Conservation (phyloP, 2,888 invertebrate genomes). For the Stenoptilia bipunctidactyla region DNA sequence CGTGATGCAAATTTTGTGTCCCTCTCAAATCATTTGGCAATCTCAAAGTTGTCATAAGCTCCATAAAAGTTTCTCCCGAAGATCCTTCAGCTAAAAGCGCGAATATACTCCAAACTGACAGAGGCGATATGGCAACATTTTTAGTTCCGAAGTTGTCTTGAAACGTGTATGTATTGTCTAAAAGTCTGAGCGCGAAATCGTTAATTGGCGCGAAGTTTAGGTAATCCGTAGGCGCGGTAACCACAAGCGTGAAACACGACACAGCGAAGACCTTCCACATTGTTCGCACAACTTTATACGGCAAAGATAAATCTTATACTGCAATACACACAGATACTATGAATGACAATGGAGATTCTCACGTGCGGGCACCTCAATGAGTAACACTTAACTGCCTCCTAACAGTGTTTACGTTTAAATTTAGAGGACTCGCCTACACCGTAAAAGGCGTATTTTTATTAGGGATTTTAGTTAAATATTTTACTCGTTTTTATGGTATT, state of each 20-base stretch:
- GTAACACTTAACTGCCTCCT: slow-evolving; percentile 41
- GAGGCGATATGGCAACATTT: slow-evolving; percentile 47
- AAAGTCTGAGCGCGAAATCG: slow-evolving; percentile 41
- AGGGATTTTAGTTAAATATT: slow-evolving; percentile 6
- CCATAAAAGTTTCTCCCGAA: slow-evolving; percentile 45
- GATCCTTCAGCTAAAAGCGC: slow-evolving; percentile 54
- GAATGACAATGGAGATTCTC: slow-evolving; percentile 36
- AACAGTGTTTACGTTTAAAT: slow-evolving; percentile 24
- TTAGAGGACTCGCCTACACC: background rate
- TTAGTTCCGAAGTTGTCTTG: slow-evolving; percentile 46
- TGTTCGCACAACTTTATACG: slow-evolving; percentile 22
- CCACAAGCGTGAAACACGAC: slow-evolving; percentile 26
- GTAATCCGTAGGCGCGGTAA: slow-evolving; percentile 32
- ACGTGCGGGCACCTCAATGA: slow-evolving; percentile 40
- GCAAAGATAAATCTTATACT: slow-evolving; percentile 30
- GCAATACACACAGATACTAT: slow-evolving; percentile 27
- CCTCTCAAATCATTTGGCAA: slow-evolving; percentile 40
- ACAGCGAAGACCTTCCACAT: slow-evolving; percentile 36
- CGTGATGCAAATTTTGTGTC: slow-evolving; percentile 43
- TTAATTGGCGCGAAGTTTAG: slow-evolving; percentile 39
- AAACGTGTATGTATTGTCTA: slow-evolving; percentile 45
- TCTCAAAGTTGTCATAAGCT: slow-evolving; percentile 38
- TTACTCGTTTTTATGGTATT: slow-evolving; percentile 1
- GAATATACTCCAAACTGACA: slow-evolving; percentile 57
- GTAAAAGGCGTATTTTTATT: slow-evolving; percentile 9